A percentile compares a stretch with the other conserved stretches of the same genome.
These are phyloP conservation scores for Raillietiella orientalis DNA, from an alignment of 2,888 invertebrate species.

Conservation along the genomic window DNA sequence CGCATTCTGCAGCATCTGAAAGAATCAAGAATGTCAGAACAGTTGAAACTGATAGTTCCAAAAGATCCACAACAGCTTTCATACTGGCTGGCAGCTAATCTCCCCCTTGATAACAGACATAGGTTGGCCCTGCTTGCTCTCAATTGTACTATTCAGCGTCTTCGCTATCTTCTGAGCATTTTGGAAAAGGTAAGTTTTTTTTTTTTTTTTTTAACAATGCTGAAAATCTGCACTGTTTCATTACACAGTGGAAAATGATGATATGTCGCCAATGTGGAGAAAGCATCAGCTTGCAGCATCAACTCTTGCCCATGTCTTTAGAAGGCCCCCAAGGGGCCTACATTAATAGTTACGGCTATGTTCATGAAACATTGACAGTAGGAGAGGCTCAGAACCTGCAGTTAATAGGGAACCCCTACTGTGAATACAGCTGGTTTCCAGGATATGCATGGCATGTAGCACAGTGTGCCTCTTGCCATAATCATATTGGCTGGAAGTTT, in stretches of 20 bases:
- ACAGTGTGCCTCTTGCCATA: slow-evolving; percentile 26
- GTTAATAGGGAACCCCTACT: slow-evolving; percentile 20
- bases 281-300: slow-evolving; percentile 23
- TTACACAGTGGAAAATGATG: slow-evolving; percentile 9
- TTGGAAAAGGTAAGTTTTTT: slow-evolving; percentile 12
- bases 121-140: slow-evolving; percentile 26
- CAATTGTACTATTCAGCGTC: slow-evolving; percentile 29
- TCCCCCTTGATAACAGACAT: slow-evolving; percentile 29
- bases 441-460: slow-evolving; percentile 51
- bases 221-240: slow-evolving; percentile 2
- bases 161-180: slow-evolving; percentile 20
- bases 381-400: slow-evolving; percentile 12
- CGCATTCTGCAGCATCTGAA: too few relatives aligned
- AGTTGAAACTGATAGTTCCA: slow-evolving; percentile 24
- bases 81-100: slow-evolving; percentile 45
- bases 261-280: slow-evolving; percentile 20
- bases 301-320: slow-evolving; percentile 45
- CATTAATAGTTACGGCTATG: slow-evolving; percentile 41
- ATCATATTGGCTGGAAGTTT: slow-evolving; percentile 50
- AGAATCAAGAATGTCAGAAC: too few relatives aligned
- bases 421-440: slow-evolving; percentile 60
- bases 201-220: too few relatives aligned
- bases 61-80: slow-evolving; percentile 31
- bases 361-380: slow-evolving; percentile 43
- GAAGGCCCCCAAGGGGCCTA: slow-evolving; percentile 47